Percentiles rank a stretch among this genome's conserved stretches.
Evolutionary conservation across 2,888 invertebrate species (phyloP).

Genomic region (Aspidiotus rigidus): DNA sequence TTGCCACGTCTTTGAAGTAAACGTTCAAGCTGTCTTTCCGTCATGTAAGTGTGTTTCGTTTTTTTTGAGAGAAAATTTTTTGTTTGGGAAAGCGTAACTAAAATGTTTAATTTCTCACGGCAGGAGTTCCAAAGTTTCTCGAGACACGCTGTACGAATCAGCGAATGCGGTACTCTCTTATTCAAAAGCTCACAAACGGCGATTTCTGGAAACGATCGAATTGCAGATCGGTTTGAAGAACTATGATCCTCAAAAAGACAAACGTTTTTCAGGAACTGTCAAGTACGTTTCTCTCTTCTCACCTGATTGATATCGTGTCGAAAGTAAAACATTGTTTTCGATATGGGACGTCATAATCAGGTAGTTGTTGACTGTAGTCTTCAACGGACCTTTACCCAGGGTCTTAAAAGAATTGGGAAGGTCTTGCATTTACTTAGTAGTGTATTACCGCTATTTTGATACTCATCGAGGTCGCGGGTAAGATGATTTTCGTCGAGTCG

Average conservation of each 20-base stretch:
- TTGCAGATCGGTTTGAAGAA: conserved; percentile 99
- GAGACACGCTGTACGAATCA: conserved; percentile 93
- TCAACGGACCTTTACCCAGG: conserved; percentile 95
- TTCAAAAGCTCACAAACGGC: conserved; percentile 74
- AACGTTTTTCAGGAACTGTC: conserved; percentile 99
- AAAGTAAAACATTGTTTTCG: background rate
- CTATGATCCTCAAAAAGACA: conserved; percentile 99
- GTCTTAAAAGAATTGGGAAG: conserved; percentile 96
- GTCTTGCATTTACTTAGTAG: conserved; percentile 40
- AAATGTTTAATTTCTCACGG: too few relatives aligned
- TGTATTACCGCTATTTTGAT: background rate
- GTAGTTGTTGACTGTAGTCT: conserved; percentile 36
- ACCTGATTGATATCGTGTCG: conserved; percentile 23
- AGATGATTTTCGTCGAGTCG: conserved; percentile 1
- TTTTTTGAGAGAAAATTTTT: too few relatives aligned
- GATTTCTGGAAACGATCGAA: conserved; percentile 95
- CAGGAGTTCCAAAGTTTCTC: conserved; percentile 72
- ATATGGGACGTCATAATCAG: background rate
- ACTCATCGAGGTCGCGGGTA: background rate
- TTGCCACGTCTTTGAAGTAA: too few relatives aligned
- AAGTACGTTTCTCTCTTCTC: conserved; percentile 69
- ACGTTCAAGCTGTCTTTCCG: too few relatives aligned
- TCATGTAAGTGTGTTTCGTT: too few relatives aligned
- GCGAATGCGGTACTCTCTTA: conserved; percentile 70
- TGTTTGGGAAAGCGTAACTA: too few relatives aligned